Conservation (phyloP, 2,113 vertebrate genomes). For the Cyanistes caeruleus region DNA sequence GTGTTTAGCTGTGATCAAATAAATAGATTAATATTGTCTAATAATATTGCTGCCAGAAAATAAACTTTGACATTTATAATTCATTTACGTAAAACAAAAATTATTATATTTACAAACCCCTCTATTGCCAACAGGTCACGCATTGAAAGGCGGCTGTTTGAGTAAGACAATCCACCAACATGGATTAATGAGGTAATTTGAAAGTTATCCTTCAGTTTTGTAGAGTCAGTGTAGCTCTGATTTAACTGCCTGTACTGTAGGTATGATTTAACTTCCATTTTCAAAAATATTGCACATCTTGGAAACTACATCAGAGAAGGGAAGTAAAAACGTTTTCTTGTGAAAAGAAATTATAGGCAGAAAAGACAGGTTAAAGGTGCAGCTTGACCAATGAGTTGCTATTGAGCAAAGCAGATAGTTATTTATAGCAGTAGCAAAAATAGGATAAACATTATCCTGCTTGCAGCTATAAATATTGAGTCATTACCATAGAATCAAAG, state of each 20-base stretch:
- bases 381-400: not conserved
- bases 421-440: constrained; percentile 29
- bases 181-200: not conserved
- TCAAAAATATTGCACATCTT: not conserved
- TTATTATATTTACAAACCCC: not conserved
- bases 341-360: not conserved
- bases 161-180: not conserved
- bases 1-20: not conserved
- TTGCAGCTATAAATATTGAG: constrained; percentile 16
- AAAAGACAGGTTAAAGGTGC: not conserved
- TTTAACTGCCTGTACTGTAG: not conserved
- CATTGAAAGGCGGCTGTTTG: not conserved
- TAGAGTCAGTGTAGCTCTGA: not conserved
- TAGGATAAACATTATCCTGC: constrained; percentile 1
- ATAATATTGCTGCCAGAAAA: not conserved
- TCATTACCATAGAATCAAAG: constrained; percentile 8
- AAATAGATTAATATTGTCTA: not conserved
- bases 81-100: not conserved
- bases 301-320: not conserved
- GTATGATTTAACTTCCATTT: not conserved
- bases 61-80: not conserved
- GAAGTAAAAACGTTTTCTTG: not conserved
- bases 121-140: not conserved
- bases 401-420: not conserved
- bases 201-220: not conserved